phyloP scores from a whole-genome alignment of 2,888 invertebrate species.

The Cephonodes hylas region DNA sequence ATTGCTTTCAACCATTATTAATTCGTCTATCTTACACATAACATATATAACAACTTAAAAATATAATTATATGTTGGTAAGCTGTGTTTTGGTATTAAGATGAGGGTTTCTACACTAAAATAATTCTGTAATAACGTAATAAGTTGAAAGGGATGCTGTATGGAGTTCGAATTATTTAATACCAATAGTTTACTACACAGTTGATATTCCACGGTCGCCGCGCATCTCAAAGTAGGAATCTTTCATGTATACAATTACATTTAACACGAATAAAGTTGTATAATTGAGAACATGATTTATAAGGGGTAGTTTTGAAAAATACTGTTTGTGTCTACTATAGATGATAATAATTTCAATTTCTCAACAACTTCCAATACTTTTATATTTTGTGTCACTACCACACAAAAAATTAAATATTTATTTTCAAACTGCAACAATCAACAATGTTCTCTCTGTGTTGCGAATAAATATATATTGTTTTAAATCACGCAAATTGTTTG shows the following conservation, averaged over 20 bases:
- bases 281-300: constrained; percentile 17
- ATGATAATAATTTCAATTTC: constrained; percentile 37
- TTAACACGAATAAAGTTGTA: background rate
- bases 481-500: background rate
- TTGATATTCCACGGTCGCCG: constrained; percentile 31
- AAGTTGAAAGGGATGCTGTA: constrained; percentile 10
- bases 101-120: constrained; percentile 75
- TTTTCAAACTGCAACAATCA: constrained; percentile 58
- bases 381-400: constrained; percentile 44
- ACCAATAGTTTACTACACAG: constrained; percentile 13
- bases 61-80: constrained; percentile 78
- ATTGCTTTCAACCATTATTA: constrained; percentile 66
- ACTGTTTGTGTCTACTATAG: constrained; percentile 30
- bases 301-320: constrained; percentile 33
- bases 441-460: constrained; percentile 43
- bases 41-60: constrained; percentile 72
- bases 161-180: constrained; percentile 10
- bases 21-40: constrained; percentile 69
- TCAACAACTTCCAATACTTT: constrained; percentile 42
- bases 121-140: constrained; percentile 30
- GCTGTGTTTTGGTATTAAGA: constrained; percentile 81
- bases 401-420: constrained; percentile 57
- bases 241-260: constrained; percentile 9
- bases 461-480: constrained; percentile 37
- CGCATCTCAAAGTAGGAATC: constrained; percentile 28